A percentile compares a stretch with the other conserved stretches of the same genome.
Evolutionary conservation across 2,888 invertebrate species (phyloP).

Genomic region (Phanerotoma sp.): DNA sequence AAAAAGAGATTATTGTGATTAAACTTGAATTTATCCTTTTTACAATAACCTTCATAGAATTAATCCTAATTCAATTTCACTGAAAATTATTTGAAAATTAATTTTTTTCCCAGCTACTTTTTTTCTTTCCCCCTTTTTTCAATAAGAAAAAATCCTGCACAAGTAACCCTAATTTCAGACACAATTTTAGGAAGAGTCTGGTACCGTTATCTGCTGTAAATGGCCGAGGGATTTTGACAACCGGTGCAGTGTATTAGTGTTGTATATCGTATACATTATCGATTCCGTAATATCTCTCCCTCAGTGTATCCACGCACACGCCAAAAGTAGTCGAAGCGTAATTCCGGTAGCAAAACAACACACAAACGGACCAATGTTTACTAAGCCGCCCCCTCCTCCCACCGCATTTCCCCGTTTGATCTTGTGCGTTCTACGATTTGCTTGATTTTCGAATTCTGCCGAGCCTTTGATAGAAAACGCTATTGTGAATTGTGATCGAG

Average conservation of each 20-base stretch:
- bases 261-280: slow-evolving; percentile 29
- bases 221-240: slow-evolving; percentile 37
- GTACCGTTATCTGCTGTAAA: slow-evolving; percentile 41
- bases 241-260: slow-evolving; percentile 21
- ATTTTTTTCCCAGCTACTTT: too few species aligned
- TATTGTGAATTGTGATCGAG: background rate
- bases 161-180: slow-evolving; percentile 28
- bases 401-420: background rate
- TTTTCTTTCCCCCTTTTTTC: too few species aligned
- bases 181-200: slow-evolving; percentile 9
- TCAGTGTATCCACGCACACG: slow-evolving; percentile 10
- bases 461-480: slow-evolving; percentile 3
- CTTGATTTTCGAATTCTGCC: background rate
- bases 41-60: too few species aligned
- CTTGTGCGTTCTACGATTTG: background rate
- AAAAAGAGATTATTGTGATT: too few species aligned
- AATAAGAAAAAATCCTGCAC: too few species aligned
- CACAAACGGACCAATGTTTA: slow-evolving; percentile 16
- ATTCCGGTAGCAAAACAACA: slow-evolving; percentile 29
- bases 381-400: background rate
- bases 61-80: too few species aligned
- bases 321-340: slow-evolving; percentile 31
- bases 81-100: too few species aligned
- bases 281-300: slow-evolving; percentile 30
- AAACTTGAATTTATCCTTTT: too few species aligned